Conservation (phyloP, 1,140 invertebrate species). For the Prorops nasuta region DNA sequence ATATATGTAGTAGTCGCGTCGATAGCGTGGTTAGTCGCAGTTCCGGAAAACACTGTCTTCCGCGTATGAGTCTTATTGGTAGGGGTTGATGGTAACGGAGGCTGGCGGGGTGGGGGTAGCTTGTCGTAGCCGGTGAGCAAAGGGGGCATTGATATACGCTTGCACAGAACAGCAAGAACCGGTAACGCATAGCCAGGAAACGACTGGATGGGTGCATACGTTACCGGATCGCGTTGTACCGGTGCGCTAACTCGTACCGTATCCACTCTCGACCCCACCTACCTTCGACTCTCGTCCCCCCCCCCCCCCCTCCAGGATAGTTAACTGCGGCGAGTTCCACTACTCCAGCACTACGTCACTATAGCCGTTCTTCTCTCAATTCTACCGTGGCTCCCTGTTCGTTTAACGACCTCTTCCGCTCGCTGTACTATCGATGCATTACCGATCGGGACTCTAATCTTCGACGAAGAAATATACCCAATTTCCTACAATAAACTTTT, state of each 20-base stretch:
- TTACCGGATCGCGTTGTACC: constrained; percentile 25
- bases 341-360: constrained; percentile 14
- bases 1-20: constrained; percentile 19
- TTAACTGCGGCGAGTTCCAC: constrained; percentile 28
- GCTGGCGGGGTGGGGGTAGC: background rate
- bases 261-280: too few relatives aligned
- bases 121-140: constrained; percentile 15
- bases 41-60: constrained; percentile 20
- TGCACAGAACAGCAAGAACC: constrained; percentile 19
- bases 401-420: too few relatives aligned
- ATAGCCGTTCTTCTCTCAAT: background rate
- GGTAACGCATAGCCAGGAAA: constrained; percentile 35
- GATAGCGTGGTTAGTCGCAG: constrained; percentile 24
- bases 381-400: constrained; percentile 10
- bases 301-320: constrained; percentile 14
- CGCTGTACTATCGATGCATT: too few relatives aligned
- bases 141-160: constrained; percentile 32
- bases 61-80: too few relatives aligned
- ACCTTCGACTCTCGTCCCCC: too few relatives aligned
- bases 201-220: constrained; percentile 31
- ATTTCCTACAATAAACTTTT: background rate
- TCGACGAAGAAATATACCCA: background rate
- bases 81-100: too few relatives aligned
- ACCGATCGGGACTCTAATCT: background rate
- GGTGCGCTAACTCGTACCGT: constrained; percentile 22